phyloP scores from a whole-genome alignment of 2,797 vertebrate species.

The Vireo griseus region DNA sequence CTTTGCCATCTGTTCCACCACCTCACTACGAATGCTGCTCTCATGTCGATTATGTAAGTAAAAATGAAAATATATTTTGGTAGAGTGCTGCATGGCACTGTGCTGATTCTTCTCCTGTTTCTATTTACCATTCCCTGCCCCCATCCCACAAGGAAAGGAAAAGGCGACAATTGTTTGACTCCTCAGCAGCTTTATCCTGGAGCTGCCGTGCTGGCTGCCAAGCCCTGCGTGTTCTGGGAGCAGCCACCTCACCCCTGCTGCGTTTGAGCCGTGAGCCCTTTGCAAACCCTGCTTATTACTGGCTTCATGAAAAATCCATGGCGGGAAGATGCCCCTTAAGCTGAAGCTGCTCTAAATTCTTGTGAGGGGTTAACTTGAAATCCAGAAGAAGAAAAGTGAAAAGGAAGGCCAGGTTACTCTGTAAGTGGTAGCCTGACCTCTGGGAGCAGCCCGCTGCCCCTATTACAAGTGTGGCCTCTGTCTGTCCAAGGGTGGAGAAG shows the following conservation, averaged over 20 bases:
- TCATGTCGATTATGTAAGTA: conserved; percentile 60
- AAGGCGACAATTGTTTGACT: not conserved
- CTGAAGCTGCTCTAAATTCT: not conserved
- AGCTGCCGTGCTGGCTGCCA: not conserved
- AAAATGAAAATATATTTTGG: conserved; percentile 64
- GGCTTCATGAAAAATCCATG: not conserved
- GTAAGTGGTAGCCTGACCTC: not conserved
- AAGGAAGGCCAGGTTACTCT: not conserved
- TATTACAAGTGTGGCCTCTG: not conserved
- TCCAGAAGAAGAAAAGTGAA: not conserved
- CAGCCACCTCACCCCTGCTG: not conserved
- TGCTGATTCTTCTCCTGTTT: not conserved
- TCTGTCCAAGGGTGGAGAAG: not conserved
- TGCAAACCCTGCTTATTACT: not conserved
- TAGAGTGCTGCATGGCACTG: conserved; percentile 46
- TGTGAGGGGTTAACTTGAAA: not conserved
- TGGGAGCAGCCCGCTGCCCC: not conserved
- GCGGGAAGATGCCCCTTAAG: not conserved
- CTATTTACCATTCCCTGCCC: not conserved
- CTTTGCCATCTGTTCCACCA: conserved; percentile 65
- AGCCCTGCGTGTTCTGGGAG: not conserved
- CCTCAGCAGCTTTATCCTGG: not conserved
- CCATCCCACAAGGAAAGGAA: not conserved
- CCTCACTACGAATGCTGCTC: conserved; percentile 47
- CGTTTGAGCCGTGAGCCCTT: not conserved